Evolutionary conservation across 1,140 invertebrate genomes (phyloP).

Genomic region (Zophobas atratus): DNA sequence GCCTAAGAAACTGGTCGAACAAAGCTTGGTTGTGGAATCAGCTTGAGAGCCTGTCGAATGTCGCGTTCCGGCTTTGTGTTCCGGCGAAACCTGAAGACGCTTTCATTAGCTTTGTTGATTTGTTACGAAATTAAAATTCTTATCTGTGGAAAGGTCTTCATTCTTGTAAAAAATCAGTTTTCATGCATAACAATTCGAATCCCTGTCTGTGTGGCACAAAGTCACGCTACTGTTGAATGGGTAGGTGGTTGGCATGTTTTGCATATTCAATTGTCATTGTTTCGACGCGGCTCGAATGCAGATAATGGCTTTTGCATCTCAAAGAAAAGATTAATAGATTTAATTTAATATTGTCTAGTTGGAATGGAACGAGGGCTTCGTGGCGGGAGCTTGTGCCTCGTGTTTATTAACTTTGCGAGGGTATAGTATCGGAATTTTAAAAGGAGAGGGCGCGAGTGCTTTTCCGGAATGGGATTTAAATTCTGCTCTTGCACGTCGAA

Average conservation of each 20-base stretch:
- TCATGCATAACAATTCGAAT: background rate
- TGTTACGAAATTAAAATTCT: background rate
- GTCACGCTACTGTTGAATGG: conserved; percentile 14
- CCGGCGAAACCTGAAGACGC: too few relatives aligned
- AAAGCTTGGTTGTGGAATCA: too few relatives aligned
- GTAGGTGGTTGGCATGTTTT: conserved; percentile 34
- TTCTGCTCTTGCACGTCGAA: conserved; percentile 23
- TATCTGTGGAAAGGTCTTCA: background rate
- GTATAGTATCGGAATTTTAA: conserved; percentile 44
- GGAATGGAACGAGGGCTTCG: conserved; percentile 9
- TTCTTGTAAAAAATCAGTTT: background rate
- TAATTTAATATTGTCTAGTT: conserved; percentile 47
- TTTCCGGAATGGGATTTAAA: conserved; percentile 25
- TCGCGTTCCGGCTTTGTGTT: too few relatives aligned
- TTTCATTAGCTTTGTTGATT: background rate
- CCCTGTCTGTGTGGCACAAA: background rate
- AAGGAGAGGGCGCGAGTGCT: conserved; percentile 13
- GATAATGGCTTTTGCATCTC: conserved; percentile 45
- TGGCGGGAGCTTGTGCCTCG: conserved; percentile 12
- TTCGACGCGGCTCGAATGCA: conserved; percentile 34
- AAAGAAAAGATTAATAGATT: conserved; percentile 52
- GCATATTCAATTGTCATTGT: conserved; percentile 51
- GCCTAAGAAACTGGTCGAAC: too few relatives aligned
- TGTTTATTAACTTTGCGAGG: conserved; percentile 42
- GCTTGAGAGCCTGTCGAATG: too few relatives aligned